These are phyloP conservation scores for zebrafish (Danio rerio) DNA, from an alignment of 2,113 vertebrate species.

Conservation along the genomic window GRCz12tu NC_133199.1:34604501-34605000, in stretches of 20 bases:
- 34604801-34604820: not conserved
- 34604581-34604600: not conserved
- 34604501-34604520: too few species aligned
- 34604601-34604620: not conserved
- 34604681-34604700: not conserved
- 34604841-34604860: not conserved
- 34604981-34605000: conserved; percentile 50
- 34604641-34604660: not conserved
- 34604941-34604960: conserved; percentile 56
- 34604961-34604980: conserved; percentile 58
- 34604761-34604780: not conserved
- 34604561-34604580: not conserved
- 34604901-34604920: conserved; percentile 32
- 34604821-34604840: conserved; percentile 2
- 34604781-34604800: not conserved
- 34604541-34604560: too few species aligned
- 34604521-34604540: too few species aligned
- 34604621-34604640: not conserved
- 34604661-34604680: not conserved
- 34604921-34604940: conserved; percentile 34
- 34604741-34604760: not conserved
- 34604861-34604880: not conserved
- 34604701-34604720: not conserved
- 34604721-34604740: not conserved
- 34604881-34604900: conserved; percentile 28